Evolutionary conservation across 2,113 vertebrate species (phyloP).

Genomic region (Tachysurus fulvidraco): DNA sequence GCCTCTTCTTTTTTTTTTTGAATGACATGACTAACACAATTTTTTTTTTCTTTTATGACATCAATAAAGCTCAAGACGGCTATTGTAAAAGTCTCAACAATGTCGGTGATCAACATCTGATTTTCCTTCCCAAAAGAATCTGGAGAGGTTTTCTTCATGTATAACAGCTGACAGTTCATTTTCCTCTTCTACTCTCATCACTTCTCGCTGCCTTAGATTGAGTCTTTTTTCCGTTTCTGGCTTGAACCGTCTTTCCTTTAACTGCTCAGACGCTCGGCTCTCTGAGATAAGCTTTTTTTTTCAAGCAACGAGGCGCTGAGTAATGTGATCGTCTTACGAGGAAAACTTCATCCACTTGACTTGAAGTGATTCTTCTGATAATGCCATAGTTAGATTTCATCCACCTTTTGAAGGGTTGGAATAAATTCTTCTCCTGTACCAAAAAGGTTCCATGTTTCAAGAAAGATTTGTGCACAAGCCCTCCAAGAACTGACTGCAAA

Average conservation of each 20-base stretch:
- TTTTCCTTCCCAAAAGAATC: neutral
- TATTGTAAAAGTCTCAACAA: constrained; percentile 13
- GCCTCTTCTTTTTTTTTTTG: constrained; percentile 8
- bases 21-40: constrained; percentile 14
- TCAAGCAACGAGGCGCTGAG: constrained; percentile 28
- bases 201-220: neutral
- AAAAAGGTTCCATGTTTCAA: constrained; percentile 26
- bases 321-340: constrained; percentile 46
- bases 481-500: constrained; percentile 43
- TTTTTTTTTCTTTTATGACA: constrained; percentile 17
- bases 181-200: constrained; percentile 6
- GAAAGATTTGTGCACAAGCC: constrained; percentile 35
- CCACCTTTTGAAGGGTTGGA: constrained; percentile 36
- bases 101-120: neutral
- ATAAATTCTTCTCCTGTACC: constrained; percentile 31
- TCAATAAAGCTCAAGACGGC: constrained; percentile 22
- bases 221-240: constrained; percentile 32
- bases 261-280: constrained; percentile 43
- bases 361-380: constrained; percentile 38
- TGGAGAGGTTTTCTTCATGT: neutral
- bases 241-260: neutral
- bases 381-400: constrained; percentile 26
- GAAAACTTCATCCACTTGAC: constrained; percentile 31
- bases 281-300: constrained; percentile 45
- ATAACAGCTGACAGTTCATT: neutral